Base-by-base conservation (phyloP, 2,888 invertebrate genomes). In the Sphinx pinastri region DNA sequence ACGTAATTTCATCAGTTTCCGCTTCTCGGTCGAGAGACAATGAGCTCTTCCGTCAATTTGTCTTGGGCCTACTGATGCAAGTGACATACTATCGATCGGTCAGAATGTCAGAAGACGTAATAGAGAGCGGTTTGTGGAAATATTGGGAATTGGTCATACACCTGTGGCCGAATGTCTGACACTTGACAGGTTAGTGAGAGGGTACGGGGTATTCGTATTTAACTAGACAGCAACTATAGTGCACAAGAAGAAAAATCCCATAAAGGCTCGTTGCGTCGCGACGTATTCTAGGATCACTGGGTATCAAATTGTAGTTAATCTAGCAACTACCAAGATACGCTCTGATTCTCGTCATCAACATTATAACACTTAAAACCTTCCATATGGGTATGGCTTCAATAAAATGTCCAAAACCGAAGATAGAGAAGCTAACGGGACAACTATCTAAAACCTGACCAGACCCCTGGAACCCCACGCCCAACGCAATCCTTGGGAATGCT, bases 61-160 rank as follows among this genome's bases (percentile, higher is more conserved):
- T 19, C 47, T 19, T 47, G 19, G 19, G 19, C 47, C 13, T 47
- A 63, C n/a, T 63, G 63, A 63, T 49, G 63, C 63, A 63, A 63
- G 19, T 55, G 55, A 55, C 55, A 55, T 55, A 55, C 55, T 55
- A 47, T 19, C 60, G 16, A 47, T 60, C 45, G 19, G 10, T 47
- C 45, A 45, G 60, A 60, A 60, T 60, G 60, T 60, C 60, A 60
- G n/a, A n/a, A 60, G 38, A 60, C 60, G 60, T 60, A 60, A 60
- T 11, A 60, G 16, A 45, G 59, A 60, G 16, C 60, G 13, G n/a
- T 38, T 38, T 38, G 38, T 4, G 38, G 38, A 38, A 38, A 38
- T 38, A 25, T 25, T 25, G 38, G 8, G 38, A 2, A 38, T 38
- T 38, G 38, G 2, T 38, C 38, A 38, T 0, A 38, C 7, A 5